Percentiles rank a stretch among this genome's conserved stretches.
Conservation (phyloP, 2,888 invertebrate genomes). For the Dorcus parallelipipedus region DNA sequence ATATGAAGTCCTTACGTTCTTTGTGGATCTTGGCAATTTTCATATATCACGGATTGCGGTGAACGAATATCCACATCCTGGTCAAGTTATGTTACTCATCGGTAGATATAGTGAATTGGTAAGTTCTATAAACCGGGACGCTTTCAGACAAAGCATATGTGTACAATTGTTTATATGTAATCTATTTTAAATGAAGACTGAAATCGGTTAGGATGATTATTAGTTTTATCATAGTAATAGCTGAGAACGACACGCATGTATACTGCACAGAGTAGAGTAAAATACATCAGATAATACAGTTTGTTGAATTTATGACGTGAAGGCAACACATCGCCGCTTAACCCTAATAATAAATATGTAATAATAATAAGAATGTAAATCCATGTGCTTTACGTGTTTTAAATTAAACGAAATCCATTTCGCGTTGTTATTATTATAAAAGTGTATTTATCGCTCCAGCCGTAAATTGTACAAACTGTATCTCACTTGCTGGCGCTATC, state of each 20-base stretch:
- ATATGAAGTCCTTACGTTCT: slow-evolving; percentile 11
- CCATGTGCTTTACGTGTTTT: slow-evolving; percentile 2
- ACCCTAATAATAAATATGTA: no score
- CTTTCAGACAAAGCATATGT: slow-evolving; percentile 40
- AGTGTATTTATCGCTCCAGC: background rate
- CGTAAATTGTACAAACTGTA: background rate
- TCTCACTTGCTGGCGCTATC: background rate
- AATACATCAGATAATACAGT: slow-evolving; percentile 6
- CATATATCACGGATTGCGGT: slow-evolving; percentile 27
- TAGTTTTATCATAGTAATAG: slow-evolving; percentile 22
- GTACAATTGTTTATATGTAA: slow-evolving; percentile 43
- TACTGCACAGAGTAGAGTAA: slow-evolving; percentile 10
- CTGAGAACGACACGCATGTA: slow-evolving; percentile 14
- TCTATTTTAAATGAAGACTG: slow-evolving; percentile 47
- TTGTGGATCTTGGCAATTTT: slow-evolving; percentile 21
- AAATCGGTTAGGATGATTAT: slow-evolving; percentile 38
- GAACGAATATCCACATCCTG: slow-evolving; percentile 19
- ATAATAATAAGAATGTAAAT: background rate
- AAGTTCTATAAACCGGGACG: slow-evolving; percentile 30
- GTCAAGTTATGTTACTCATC: slow-evolving; percentile 23
- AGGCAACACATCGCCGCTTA: background rate
- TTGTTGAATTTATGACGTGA: slow-evolving; percentile 11
- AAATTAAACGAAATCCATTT: background rate
- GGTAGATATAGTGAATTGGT: slow-evolving; percentile 24
- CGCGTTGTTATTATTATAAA: background rate